phyloP scores from a whole-genome alignment of 2,797 vertebrate species.

The Acrocephalus scirpaceus region DNA sequence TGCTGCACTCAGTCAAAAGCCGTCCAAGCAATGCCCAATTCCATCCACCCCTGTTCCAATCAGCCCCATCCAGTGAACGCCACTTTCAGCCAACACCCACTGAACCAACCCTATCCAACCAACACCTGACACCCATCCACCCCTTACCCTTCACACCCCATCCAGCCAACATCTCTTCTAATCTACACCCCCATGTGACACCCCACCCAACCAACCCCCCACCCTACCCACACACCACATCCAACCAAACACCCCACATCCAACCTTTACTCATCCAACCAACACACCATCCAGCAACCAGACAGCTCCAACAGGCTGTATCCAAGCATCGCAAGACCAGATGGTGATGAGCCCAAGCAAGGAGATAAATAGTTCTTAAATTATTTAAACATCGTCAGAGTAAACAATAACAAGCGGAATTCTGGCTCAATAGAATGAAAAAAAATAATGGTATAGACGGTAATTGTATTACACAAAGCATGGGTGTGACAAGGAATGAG shows the following conservation, averaged over 20 bases:
- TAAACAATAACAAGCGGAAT: slow-evolving; percentile 71
- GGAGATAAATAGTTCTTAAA: slow-evolving; percentile 78
- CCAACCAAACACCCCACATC: too few relatives aligned
- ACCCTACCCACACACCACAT: not conserved
- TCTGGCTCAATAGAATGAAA: slow-evolving; percentile 68
- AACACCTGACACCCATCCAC: not conserved
- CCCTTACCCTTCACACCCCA: not conserved
- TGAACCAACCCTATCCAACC: not conserved
- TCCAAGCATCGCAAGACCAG: slow-evolving; percentile 69
- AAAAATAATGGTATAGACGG: slow-evolving; percentile 44
- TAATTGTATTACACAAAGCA: slow-evolving; percentile 50
- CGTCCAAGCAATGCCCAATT: not conserved
- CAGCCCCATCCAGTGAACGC: not conserved
- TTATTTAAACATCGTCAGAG: slow-evolving; percentile 67
- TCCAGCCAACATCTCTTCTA: too few relatives aligned
- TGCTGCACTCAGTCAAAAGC: not conserved
- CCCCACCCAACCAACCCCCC: not conserved
- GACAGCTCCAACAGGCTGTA: slow-evolving; percentile 61
- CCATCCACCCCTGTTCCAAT: not conserved
- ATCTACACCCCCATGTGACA: not conserved
- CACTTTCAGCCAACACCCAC: not conserved
- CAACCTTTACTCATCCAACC: not conserved
- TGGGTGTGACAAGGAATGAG: not conserved
- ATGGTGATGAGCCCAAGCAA: slow-evolving; percentile 60
- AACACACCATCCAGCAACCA: not conserved